Evolutionary conservation across 2,888 invertebrate species (phyloP).

Genomic region (Pimpla rufipes): DNA sequence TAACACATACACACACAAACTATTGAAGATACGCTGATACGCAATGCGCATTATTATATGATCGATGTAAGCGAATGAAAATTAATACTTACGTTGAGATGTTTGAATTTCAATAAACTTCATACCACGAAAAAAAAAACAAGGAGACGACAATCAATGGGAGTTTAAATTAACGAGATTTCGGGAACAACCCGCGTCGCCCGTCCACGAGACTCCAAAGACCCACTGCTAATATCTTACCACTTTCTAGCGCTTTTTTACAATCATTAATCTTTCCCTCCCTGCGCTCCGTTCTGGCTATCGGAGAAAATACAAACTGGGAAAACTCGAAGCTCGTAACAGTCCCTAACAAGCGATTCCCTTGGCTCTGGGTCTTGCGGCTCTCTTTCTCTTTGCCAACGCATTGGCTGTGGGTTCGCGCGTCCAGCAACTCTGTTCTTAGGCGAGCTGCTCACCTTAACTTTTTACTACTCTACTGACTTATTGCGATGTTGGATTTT

Average conservation of each 20-base stretch:
- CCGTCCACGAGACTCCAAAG: conserved; percentile 29
- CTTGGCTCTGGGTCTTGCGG: conserved; percentile 12
- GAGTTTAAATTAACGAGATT: conserved; percentile 52
- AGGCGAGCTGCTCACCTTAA: not conserved
- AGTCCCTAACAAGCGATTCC: conserved; percentile 3
- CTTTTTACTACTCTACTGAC: not conserved
- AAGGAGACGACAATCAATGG: conserved; percentile 59
- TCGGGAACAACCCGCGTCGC: conserved; percentile 45
- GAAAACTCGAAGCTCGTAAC: conserved; percentile 19
- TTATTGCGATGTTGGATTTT: not conserved
- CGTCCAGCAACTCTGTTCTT: conserved; percentile 7
- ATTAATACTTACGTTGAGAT: conserved; percentile 82
- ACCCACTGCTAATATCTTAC: conserved; percentile 33
- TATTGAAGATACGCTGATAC: conserved; percentile 77
- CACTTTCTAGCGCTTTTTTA: conserved; percentile 62
- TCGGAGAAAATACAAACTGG: conserved; percentile 43
- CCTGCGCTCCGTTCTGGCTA: conserved; percentile 53
- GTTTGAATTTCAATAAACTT: conserved; percentile 85
- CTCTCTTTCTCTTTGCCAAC: conserved; percentile 10
- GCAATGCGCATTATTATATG: conserved; percentile 81
- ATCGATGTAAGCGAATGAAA: conserved; percentile 84
- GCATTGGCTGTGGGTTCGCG: conserved; percentile 8
- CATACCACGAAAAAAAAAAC: conserved; percentile 84
- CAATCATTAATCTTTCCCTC: conserved; percentile 15
- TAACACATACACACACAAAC: conserved; percentile 41